Base-by-base conservation (phyloP, 2,797 vertebrate species). In the Perodicticus potto region DNA sequence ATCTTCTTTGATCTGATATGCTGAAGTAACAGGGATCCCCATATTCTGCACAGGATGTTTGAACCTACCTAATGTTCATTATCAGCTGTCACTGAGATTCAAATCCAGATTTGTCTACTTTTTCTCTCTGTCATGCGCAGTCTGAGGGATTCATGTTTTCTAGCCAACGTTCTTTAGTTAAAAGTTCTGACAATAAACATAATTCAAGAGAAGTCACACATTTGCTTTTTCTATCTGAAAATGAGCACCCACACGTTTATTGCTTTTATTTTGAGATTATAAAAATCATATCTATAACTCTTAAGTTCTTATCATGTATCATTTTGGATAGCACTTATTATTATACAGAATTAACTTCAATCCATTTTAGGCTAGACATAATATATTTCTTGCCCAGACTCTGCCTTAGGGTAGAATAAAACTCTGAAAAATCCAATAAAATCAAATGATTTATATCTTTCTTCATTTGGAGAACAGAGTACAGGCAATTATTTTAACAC, bases 311-410 rank as follows among this genome's bases (percentile, higher is more conserved):
- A 73, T 13, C 2, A 69, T 81, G 45, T 34, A 61, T 86, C 77
- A 70, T 16, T 65, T 73, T 86, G 40, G 37, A 69, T 86, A 74
- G 63, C 2, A 82, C 43, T 87, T 82, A 84, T 82, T 95, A 49
- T 84, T 95, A 49, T 81, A 65, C 29, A 94, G 3, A 93, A 92
- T 85, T 94, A 81, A 94, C 14, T 90, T 92, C 40, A 76, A 81
- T 55, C 25, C 32, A 43, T 87, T 83, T 93, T 86, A 89, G n/a
- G 20, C 7, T 72, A 70, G 23, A 34, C 14, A 27, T 74, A 81
- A n/a, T 57, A 83, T 43, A 86, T 43, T 43, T 94, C 9, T 74
- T 70, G 67, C n/a, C 10, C 82, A 89, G n/a, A 73, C 34, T 86
- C 16, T 90, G n/a, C 55, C 45, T 89, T 92, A 89, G 25, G 14